Percentiles rank a stretch among this genome's conserved stretches.
Conservation (phyloP, 2,113 vertebrate species). For the Cinclus cinclus region DNA sequence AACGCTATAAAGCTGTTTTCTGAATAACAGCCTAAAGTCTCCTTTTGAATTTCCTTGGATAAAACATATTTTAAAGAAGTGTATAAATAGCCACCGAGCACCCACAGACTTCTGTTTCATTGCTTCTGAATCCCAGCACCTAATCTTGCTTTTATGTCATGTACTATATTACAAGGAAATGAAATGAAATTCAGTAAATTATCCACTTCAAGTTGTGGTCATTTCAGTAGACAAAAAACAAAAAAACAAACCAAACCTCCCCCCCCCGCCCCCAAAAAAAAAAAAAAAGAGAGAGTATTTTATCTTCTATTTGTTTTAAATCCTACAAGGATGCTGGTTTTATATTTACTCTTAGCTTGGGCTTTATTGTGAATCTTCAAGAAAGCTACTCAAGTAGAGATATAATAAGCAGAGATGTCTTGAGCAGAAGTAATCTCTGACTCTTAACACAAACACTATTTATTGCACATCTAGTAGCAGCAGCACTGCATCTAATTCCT, state of each 20-base stretch:
- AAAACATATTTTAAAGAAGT: background rate
- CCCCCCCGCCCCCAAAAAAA: no score
- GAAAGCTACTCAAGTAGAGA: slow-evolving; percentile 47
- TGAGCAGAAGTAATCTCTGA: slow-evolving; percentile 44
- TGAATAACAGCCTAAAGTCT: background rate
- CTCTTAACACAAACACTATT: slow-evolving; percentile 47
- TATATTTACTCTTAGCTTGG: slow-evolving; percentile 27
- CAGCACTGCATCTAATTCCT: slow-evolving; percentile 24
- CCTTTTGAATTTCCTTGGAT: slow-evolving; percentile 3
- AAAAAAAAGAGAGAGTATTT: background rate
- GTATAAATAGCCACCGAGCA: slow-evolving; percentile 28
- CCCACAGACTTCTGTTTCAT: slow-evolving; percentile 22
- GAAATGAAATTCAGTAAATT: slow-evolving; percentile 62
- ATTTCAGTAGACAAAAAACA: slow-evolving; percentile 27
- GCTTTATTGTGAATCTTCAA: slow-evolving; percentile 41
- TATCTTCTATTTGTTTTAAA: slow-evolving; percentile 57
- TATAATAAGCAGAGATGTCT: slow-evolving; percentile 55
- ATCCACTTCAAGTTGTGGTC: slow-evolving; percentile 41
- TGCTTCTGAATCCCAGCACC: slow-evolving; percentile 22
- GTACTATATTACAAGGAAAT: slow-evolving; percentile 48
- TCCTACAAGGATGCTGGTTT: slow-evolving; percentile 18
- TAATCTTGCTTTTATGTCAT: slow-evolving; percentile 52
- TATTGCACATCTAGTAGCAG: slow-evolving; percentile 20
- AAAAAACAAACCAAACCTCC: background rate
- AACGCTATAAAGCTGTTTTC: background rate